Conservation (phyloP, 2,113 vertebrate species). For the Phrynosoma blainvillii region DNA sequence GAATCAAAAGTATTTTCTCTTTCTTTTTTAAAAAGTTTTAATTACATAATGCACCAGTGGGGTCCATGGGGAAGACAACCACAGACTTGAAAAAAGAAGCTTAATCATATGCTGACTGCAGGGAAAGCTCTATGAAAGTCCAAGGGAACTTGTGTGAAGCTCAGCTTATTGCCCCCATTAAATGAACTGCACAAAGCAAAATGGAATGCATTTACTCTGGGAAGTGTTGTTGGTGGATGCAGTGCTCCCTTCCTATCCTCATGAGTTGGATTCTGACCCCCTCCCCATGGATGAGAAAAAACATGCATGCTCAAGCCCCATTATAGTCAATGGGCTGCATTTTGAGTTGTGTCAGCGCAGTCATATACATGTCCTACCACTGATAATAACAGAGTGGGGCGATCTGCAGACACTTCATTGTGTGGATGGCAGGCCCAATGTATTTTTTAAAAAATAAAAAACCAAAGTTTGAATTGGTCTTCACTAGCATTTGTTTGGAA, state of each 20-base stretch:
- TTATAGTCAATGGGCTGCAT: no score
- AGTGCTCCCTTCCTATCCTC: no score
- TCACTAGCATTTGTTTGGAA: background rate
- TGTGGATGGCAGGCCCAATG: no score
- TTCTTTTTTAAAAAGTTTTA: background rate
- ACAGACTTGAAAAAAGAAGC: background rate
- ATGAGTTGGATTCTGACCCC: no score
- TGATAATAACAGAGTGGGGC: no score
- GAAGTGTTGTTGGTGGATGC: background rate
- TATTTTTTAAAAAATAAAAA: no score
- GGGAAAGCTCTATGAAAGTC: rapidly evolving
- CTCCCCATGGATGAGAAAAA: no score
- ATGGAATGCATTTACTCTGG: background rate
- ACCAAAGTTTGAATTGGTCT: background rate
- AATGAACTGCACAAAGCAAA: background rate
- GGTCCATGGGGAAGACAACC: slow-evolving; percentile 2
- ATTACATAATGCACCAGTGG: background rate
- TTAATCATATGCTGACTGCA: background rate
- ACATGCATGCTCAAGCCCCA: no score
- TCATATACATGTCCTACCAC: no score
- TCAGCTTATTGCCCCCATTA: background rate
- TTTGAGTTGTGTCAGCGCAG: no score
- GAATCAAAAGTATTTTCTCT: background rate
- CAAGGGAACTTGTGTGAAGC: background rate
- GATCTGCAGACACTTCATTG: no score